Evolutionary conservation across 2,113 vertebrate genomes (phyloP).

Genomic region (Upupa epops): DNA sequence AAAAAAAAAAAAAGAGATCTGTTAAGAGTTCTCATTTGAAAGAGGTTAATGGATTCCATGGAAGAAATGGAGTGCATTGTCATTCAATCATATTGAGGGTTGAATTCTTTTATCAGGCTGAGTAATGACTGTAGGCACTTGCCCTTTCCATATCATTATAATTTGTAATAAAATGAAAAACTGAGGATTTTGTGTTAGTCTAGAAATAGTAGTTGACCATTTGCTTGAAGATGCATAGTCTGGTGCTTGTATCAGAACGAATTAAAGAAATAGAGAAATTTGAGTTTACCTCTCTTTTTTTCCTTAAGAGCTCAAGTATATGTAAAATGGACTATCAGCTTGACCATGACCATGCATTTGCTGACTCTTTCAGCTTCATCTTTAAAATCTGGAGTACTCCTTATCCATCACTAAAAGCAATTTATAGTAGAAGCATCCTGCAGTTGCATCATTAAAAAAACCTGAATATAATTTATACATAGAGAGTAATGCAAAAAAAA

Average conservation of each 20-base stretch:
- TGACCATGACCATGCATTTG: background rate
- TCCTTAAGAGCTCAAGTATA: background rate
- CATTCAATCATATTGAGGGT: slow-evolving; percentile 33
- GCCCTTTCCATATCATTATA: slow-evolving; percentile 59
- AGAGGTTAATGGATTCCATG: slow-evolving; percentile 67
- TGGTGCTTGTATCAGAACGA: slow-evolving; percentile 1
- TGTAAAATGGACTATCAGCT: background rate
- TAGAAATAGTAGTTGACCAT: slow-evolving; percentile 20
- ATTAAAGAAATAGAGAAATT: slow-evolving; percentile 2
- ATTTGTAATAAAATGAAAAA: slow-evolving; percentile 55
- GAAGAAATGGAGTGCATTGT: slow-evolving; percentile 50
- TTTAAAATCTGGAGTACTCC: background rate
- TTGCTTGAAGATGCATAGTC: slow-evolving; percentile 11
- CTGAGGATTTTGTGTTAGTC: background rate
- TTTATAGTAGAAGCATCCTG: background rate
- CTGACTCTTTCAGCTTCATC: background rate
- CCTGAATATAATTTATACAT: background rate
- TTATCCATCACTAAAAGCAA: no score
- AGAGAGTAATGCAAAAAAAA: background rate
- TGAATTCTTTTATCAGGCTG: slow-evolving; percentile 60
- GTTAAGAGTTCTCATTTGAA: slow-evolving; percentile 40
- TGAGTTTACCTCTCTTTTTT: background rate
- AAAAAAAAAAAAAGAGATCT: slow-evolving; percentile 24
- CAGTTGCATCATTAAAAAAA: background rate
- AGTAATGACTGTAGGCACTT: slow-evolving; percentile 65